Evolutionary conservation across 1,140 invertebrate species (phyloP).

Genomic region (Megalonaias nervosa): DNA sequence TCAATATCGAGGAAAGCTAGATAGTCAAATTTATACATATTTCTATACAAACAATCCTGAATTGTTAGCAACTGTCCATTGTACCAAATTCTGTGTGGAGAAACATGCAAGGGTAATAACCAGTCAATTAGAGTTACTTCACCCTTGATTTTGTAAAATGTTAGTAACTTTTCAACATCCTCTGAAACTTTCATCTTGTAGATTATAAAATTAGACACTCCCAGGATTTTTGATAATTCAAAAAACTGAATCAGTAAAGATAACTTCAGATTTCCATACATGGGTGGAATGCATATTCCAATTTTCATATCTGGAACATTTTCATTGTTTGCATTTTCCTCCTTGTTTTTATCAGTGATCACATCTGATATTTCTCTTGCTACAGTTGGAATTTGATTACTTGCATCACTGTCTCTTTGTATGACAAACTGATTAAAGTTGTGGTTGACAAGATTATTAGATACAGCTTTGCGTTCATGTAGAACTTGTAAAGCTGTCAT

Average conservation of each 20-base stretch:
- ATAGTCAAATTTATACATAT: slow-evolving; percentile 61
- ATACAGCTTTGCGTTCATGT: too few species aligned
- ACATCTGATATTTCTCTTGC: too few species aligned
- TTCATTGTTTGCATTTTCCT: background rate
- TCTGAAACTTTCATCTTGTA: slow-evolving; percentile 56
- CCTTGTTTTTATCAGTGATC: background rate
- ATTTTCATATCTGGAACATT: slow-evolving; percentile 68
- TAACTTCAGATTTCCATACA: slow-evolving; percentile 63
- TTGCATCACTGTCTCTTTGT: too few species aligned
- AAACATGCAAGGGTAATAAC: slow-evolving; percentile 50
- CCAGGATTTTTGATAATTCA: slow-evolving; percentile 63
- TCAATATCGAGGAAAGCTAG: slow-evolving; percentile 68
- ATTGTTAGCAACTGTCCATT: slow-evolving; percentile 66
- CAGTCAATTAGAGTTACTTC: slow-evolving; percentile 52
- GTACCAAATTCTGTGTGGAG: slow-evolving; percentile 61
- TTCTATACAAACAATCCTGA: slow-evolving; percentile 68
- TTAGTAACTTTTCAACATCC: slow-evolving; percentile 49
- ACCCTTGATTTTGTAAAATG: slow-evolving; percentile 51
- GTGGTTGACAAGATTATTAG: too few species aligned
- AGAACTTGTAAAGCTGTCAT: too few species aligned
- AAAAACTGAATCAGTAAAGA: slow-evolving; percentile 65
- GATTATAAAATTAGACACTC: slow-evolving; percentile 60
- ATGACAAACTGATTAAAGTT: too few species aligned
- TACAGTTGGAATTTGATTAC: too few species aligned
- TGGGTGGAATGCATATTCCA: slow-evolving; percentile 73